phyloP scores from a whole-genome alignment of 1,140 invertebrate species.

The Subanguina moxae region DNA sequence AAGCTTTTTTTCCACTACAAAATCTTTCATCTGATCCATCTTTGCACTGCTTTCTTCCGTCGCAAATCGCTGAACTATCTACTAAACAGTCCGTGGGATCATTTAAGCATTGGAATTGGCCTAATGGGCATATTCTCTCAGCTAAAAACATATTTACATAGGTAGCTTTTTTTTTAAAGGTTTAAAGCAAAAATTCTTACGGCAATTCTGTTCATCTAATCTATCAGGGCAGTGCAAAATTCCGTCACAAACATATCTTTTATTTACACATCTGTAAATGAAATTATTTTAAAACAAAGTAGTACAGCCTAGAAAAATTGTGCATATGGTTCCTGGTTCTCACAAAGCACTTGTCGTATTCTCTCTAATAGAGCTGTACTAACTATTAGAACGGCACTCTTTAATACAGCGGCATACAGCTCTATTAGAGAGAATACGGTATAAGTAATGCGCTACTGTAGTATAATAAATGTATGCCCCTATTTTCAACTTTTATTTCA shows the following conservation, averaged over 20 bases:
- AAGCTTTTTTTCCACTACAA: conserved; percentile 35
- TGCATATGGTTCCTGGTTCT: no score
- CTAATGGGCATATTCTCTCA: conserved; percentile 66
- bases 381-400: no score
- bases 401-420: no score
- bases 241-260: conserved; percentile 49
- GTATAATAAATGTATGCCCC: no score
- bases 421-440: no score
- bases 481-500: no score
- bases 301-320: conserved; percentile 11
- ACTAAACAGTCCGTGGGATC: conserved; percentile 54
- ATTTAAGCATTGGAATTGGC: conserved; percentile 64
- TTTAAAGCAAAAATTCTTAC: conserved; percentile 60
- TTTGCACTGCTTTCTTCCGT: conserved; percentile 51
- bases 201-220: conserved; percentile 58
- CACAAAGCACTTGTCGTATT: no score
- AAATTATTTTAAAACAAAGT: background rate
- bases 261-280: conserved; percentile 41
- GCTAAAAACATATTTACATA: conserved; percentile 28
- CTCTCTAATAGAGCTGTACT: no score
- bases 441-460: no score
- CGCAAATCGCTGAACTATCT: conserved; percentile 54
- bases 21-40: conserved; percentile 48
- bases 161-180: conserved; percentile 41
- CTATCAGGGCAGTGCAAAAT: conserved; percentile 52